Base-by-base conservation (phyloP, 2,797 vertebrate genomes). In the Tadarida brasiliensis region DNA sequence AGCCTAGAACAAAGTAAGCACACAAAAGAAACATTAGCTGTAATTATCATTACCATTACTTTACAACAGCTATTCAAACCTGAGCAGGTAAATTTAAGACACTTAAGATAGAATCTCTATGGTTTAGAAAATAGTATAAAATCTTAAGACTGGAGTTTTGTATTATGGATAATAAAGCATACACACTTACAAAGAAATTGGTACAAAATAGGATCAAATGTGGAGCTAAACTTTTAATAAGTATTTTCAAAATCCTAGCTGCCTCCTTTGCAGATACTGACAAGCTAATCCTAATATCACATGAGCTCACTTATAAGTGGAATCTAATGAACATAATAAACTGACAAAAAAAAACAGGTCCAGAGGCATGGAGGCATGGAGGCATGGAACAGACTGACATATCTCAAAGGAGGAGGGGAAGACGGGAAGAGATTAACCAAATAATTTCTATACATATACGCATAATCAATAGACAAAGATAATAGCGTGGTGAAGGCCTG, bases 61-160 rank as follows among this genome's bases (percentile, higher is more conserved):
- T 22, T 73, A 57, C 3, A 91, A 47, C 0, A 20, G 4, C 35
- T 78, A 87, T 12, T 91, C 51, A 94, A 68, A 91, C 77, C 5
- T 61, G 6, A 82, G 11, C 9, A 56, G 19, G 28, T 73, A 82
- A 90, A 51, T 26, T 67, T 91, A 82, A 71, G 59, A 80, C 81
- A 61, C 20, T 71, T 94, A 86, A 93, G 26, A 88, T 2, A 87
- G 61, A 92, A 73, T 90, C 30, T 67, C 28, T 47, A 63, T 26
- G 16, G 47, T 33, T 86, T 74, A 93, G 47, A 70, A 91, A 95
- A 89, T 11, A 87, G 47, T 39, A 82, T 54, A 61, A 88, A 84
- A 68, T 54, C 26, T 95, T 81, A 94, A 80, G 11, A 76, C 30
- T 76, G 22, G 76, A 67, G 33, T 73, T 87, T 86, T 35, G 68